Base-by-base conservation (phyloP, 2,888 invertebrate genomes). In the Stenotaenia linearis region DNA sequence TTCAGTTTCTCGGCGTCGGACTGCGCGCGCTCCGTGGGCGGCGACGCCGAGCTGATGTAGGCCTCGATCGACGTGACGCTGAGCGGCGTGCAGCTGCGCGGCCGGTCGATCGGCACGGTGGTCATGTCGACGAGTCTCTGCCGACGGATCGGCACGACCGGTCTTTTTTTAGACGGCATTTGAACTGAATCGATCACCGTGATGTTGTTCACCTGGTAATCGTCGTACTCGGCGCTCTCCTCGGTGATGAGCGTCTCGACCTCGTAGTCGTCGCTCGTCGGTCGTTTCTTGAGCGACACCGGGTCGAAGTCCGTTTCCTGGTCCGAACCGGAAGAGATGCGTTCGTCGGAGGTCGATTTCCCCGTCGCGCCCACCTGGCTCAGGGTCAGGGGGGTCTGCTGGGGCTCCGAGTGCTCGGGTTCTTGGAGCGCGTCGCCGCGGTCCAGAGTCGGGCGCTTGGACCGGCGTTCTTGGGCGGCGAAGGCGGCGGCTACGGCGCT, bases 221-320 rank as follows among this genome's bases (percentile, higher is more conserved):
- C 81, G 45, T 77, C 79, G 12, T 81, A 81, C 12, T 79, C 79
- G 69, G 69, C 69, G 15, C 76, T 77, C 35, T 81, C 81, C 37
- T 81, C 81, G 3, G 76, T 45, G 12, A 81, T 77, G 23, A 81
- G 69, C 9, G 81, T 81, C 74, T 81, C 81, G 21, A 80, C 80
- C 61, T 81, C 81, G 18, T 77, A 77, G 40, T 81, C 81, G 23
- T 81, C 80, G 23, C 77, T 56, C 28, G 75, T 80, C 15, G 76
- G 77, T 25, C 75, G 25, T 12, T 79, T 78, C 45, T 80, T 80
- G 4, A 81, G 76, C 23, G 74, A 69, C 21, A 76, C 80, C 10
- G 81, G 80, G 56, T 79, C 81, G 7, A 40, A 81, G 10, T 75
- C 74, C 23, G 77, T 18, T 12, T 81, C 81, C 21, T 77, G 75